Evolutionary conservation across 2,113 vertebrate genomes (phyloP), one percentile per base, ranked within the genome.

Genomic region (Boulengerochromis microlepis): DNA sequence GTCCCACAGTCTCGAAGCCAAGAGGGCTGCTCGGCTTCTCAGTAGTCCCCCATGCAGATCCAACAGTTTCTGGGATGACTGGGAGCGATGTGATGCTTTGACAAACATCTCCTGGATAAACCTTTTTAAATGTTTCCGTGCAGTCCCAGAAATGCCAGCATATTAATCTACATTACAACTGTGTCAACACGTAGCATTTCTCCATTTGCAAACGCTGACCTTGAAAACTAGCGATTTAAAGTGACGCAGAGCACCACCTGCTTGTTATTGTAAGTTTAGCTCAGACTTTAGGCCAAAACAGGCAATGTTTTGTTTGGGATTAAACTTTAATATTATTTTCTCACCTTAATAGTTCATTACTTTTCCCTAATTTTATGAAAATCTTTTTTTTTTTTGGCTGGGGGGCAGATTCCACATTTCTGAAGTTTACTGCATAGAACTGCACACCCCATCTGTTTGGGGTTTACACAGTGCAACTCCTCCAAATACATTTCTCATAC

Each of bases 51-150:
- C 88, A 87, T 86, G 84, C 87, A 95, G 87, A 93, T 94, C 91
- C 94, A 93, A 93, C 89, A 86, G 85, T 91, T 93, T 85, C 83
- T 2, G 91, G 90, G 90, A 92, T 93, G 93, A 95, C 95, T 95
- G 92, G 87, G 87, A 95, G 95, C 93, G 4, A 92, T 88, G 86
- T 4, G 81, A 86, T 6, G 89, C 94, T 95, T 96, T 96, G 85
- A 96, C 93, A 91, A 94, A 95, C 83, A 93, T 87, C 89, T 93
- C 90, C 84, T 53, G 86, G 92, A 93, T 85, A 90, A 90, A 90
- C 54, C 82, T 45, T 59, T 89, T 88, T 86, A 78, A 6, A 22
- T 86, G 52, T 87, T 86, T 90, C 47, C 61, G 42, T 87, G 83
- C 82, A 91, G 86, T 91, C 76, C 82, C 87, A 93, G 86, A 95